Evolutionary conservation across 2,888 invertebrate genomes (phyloP).

Genomic region (Scelioninae gen. 2): DNA sequence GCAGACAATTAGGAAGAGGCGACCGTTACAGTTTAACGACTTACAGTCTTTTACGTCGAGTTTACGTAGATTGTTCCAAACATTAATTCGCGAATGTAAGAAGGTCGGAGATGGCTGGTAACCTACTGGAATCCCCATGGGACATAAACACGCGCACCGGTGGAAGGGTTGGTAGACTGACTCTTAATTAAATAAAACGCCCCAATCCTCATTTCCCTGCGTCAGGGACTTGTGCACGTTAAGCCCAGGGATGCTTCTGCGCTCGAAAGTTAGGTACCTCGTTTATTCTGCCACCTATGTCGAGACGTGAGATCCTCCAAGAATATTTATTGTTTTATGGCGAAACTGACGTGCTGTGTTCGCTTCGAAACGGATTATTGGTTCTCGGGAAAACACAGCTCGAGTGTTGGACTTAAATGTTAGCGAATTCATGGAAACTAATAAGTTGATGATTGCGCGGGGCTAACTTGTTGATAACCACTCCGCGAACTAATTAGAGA

Average conservation of each 20-base stretch:
- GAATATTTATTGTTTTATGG: slow-evolving; percentile 56
- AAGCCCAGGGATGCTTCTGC: slow-evolving; percentile 62
- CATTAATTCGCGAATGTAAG: slow-evolving; percentile 58
- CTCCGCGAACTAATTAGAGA: neutral
- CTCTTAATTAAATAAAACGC: slow-evolving; percentile 73
- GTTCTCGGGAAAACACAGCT: slow-evolving; percentile 17
- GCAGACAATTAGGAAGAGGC: slow-evolving; percentile 25
- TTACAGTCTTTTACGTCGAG: slow-evolving; percentile 44
- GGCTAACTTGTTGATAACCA: slow-evolving; percentile 8
- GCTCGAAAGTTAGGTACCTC: slow-evolving; percentile 56
- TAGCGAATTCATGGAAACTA: slow-evolving; percentile 20
- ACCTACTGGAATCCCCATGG: slow-evolving; percentile 65
- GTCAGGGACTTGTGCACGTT: slow-evolving; percentile 63
- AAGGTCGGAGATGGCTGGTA: slow-evolving; percentile 61
- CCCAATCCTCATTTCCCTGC: slow-evolving; percentile 68
- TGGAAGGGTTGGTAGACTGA: slow-evolving; percentile 67
- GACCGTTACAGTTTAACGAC: slow-evolving; percentile 49
- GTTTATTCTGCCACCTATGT: slow-evolving; percentile 58
- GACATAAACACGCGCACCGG: slow-evolving; percentile 66
- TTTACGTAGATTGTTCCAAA: slow-evolving; percentile 55
- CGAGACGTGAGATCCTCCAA: slow-evolving; percentile 42
- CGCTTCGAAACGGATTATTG: slow-evolving; percentile 43
- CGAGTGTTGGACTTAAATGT: slow-evolving; percentile 24
- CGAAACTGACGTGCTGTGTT: slow-evolving; percentile 35
- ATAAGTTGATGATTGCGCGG: slow-evolving; percentile 19